phyloP scores from a whole-genome alignment of 2,888 invertebrate genomes.

The Alloplasta piceator region DNA sequence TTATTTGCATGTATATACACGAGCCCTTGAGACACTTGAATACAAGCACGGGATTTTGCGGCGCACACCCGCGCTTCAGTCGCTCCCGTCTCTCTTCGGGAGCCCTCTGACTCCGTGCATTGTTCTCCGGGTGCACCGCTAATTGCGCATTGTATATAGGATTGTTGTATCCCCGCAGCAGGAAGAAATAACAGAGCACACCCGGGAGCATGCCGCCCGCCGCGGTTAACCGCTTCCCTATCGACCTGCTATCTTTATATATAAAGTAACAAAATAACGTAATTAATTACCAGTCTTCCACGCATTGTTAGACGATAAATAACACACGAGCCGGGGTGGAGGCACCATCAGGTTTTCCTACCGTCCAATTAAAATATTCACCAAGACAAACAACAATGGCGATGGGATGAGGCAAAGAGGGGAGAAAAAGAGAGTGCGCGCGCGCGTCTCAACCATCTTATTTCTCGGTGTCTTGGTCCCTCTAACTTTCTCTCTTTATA shows the following conservation, averaged over 20 bases:
- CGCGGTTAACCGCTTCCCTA: slow-evolving; percentile 75
- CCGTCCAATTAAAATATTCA: slow-evolving; percentile 83
- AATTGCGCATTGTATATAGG: slow-evolving; percentile 82
- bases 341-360: slow-evolving; percentile 61
- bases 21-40: slow-evolving; percentile 42
- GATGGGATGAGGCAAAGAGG: no score
- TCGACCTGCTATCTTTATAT: slow-evolving; percentile 82
- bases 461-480: slow-evolving; percentile 47
- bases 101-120: slow-evolving; percentile 62
- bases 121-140: slow-evolving; percentile 73
- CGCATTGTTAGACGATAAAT: slow-evolving; percentile 83
- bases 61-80: slow-evolving; percentile 20
- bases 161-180: slow-evolving; percentile 74
- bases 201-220: slow-evolving; percentile 63
- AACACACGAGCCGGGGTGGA: slow-evolving; percentile 74
- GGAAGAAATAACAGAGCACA: slow-evolving; percentile 16
- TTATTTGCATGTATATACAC: slow-evolving; percentile 2
- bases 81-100: slow-evolving; percentile 36
- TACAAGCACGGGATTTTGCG: slow-evolving; percentile 26
- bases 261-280: slow-evolving; percentile 83
- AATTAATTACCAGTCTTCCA: slow-evolving; percentile 83
- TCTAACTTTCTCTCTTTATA: slow-evolving; percentile 27
- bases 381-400: slow-evolving; percentile 83
- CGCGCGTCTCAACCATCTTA: slow-evolving; percentile 52
- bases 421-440: slow-evolving; percentile 42